Conservation (phyloP, 2,797 vertebrate genomes). For the Aldrovandia affinis region DNA sequence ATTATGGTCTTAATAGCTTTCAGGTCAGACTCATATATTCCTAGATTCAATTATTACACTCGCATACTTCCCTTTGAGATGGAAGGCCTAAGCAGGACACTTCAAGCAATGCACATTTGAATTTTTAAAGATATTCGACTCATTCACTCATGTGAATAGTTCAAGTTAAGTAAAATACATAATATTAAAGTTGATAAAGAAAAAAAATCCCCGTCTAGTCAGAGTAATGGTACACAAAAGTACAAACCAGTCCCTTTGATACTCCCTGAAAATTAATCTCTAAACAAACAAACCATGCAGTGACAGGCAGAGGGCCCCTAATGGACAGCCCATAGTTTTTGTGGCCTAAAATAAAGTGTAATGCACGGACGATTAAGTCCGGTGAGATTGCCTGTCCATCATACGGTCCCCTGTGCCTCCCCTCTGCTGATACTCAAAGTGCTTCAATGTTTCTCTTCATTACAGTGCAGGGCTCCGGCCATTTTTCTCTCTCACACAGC, state of each 20-base stretch:
- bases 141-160: background rate
- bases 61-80: conserved; percentile 14
- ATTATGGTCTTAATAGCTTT: conserved; percentile 61
- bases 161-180: background rate
- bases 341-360: background rate
- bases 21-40: conserved; percentile 56
- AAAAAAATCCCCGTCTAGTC: background rate
- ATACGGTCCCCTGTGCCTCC: background rate
- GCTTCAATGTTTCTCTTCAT: background rate
- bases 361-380: conserved; percentile 22
- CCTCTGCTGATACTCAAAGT: background rate
- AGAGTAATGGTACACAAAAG: background rate
- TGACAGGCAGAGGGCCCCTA: conserved; percentile 7
- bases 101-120: background rate
- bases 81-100: background rate
- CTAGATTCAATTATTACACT: conserved; percentile 35
- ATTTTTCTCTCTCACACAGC: background rate
- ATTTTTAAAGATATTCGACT: background rate
- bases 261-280: background rate
- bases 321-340: conserved; percentile 22
- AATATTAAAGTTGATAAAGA: conserved; percentile 14
- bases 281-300: conserved; percentile 16
- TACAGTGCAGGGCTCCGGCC: background rate
- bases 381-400: conserved; percentile 27
- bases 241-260: background rate